These are phyloP conservation scores for Acheta domesticus DNA, from an alignment of 2,888 invertebrate species.

Conservation along the genomic window DNA sequence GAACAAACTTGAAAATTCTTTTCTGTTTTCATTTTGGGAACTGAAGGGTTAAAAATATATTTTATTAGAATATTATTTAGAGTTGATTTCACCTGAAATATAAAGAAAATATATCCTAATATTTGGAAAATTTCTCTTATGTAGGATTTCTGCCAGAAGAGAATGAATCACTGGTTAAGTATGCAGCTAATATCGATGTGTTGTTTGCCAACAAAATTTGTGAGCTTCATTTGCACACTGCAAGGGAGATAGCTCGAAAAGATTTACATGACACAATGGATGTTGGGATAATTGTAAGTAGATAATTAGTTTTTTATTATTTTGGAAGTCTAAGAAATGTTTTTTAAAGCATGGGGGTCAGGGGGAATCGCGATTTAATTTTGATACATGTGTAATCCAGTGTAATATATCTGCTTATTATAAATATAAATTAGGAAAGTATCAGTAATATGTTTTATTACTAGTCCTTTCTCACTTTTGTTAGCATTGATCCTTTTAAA, in stretches of 20 bases:
- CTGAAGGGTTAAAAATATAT: no score
- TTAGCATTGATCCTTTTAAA: no score
- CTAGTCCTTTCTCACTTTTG: no score
- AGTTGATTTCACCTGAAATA: not conserved
- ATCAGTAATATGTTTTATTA: no score
- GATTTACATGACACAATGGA: conserved; percentile 72
- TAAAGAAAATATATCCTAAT: no score
- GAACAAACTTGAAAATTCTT: no score
- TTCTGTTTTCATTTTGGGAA: no score
- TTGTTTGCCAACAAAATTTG: conserved; percentile 75
- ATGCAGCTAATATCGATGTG: conserved; percentile 68
- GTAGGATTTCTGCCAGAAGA: conserved; percentile 56
- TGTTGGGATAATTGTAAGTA: conserved; percentile 41
- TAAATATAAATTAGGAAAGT: not conserved
- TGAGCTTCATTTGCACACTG: conserved; percentile 64
- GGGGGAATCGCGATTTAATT: no score
- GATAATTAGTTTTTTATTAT: conserved; percentile 4
- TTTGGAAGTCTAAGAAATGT: conserved; percentile 25
- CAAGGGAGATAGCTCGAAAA: conserved; percentile 70
- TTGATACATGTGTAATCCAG: no score
- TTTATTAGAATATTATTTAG: no score
- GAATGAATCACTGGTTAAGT: conserved; percentile 61
- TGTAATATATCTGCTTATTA: no score
- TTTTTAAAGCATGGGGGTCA: no score
- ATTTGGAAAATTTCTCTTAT: conserved; percentile 29